A percentile compares a stretch with the other conserved stretches of the same genome.
phyloP scores from a whole-genome alignment of 2,888 invertebrate genomes.

The Apoda limacodes region DNA sequence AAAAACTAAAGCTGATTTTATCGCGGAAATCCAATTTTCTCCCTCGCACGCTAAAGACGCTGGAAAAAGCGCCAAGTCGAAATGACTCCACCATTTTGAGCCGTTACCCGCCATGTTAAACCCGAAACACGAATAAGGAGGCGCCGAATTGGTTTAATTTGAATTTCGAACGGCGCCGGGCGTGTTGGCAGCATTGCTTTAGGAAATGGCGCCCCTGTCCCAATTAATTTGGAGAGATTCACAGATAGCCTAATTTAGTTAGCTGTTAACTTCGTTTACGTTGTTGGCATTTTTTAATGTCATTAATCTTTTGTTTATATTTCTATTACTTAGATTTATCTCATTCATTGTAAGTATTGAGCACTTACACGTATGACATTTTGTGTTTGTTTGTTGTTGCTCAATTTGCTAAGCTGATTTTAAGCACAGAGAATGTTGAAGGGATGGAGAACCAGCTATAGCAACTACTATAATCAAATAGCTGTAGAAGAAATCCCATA shows the following conservation, averaged over 20 bases:
- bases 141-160: conserved; percentile 70
- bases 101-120: conserved; percentile 65
- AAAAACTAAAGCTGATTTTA: conserved; percentile 64
- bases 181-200: conserved; percentile 30
- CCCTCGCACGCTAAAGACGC: conserved; percentile 68
- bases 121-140: conserved; percentile 67
- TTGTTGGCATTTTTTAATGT: conserved; percentile 44
- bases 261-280: conserved; percentile 59
- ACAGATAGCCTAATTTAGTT: conserved; percentile 66
- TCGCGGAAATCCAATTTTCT: conserved; percentile 70
- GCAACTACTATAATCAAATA: too few relatives aligned
- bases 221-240: conserved; percentile 66
- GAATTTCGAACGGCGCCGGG: conserved; percentile 62
- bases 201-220: conserved; percentile 33
- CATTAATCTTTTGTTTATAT: conserved; percentile 51
- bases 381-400: too few relatives aligned
- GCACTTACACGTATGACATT: too few relatives aligned
- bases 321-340: too few relatives aligned
- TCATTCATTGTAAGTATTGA: too few relatives aligned
- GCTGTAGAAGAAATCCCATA: too few relatives aligned
- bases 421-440: too few relatives aligned
- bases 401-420: too few relatives aligned
- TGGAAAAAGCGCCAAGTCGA: conserved; percentile 67
- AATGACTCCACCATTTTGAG: conserved; percentile 65
- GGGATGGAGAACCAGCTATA: too few relatives aligned